Conservation (phyloP, 2,888 invertebrate species). For the Parnassius apollo region DNA sequence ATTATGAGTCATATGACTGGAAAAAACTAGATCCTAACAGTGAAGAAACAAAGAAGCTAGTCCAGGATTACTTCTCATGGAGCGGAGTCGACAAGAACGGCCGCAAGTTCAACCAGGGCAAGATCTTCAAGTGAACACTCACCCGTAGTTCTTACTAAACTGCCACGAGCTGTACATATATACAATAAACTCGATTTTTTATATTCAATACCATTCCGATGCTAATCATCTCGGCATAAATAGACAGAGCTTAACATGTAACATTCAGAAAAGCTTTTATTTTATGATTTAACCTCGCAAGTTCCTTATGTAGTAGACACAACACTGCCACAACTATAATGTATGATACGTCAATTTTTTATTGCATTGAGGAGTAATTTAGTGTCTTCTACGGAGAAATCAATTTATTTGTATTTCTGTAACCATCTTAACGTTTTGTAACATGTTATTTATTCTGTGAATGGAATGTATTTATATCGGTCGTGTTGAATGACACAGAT, state of each 20-base stretch:
- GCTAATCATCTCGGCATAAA: neutral
- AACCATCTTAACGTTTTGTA: conserved; percentile 1
- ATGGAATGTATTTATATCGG: conserved; percentile 18
- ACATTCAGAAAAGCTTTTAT: neutral
- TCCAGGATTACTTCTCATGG: conserved; percentile 95
- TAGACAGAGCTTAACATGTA: neutral
- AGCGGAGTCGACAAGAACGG: conserved; percentile 92
- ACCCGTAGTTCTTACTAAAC: neutral
- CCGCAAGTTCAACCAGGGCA: conserved; percentile 98
- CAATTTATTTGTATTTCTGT: neutral
- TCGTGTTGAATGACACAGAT: conserved; percentile 2
- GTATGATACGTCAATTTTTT: neutral
- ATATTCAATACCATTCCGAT: conserved; percentile 17
- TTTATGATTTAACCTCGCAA: neutral
- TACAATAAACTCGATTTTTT: conserved; percentile 9
- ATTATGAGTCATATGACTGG: conserved; percentile 98
- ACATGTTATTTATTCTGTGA: conserved; percentile 18
- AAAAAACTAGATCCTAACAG: conserved; percentile 92
- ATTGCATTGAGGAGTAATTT: neutral
- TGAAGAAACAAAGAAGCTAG: conserved; percentile 91
- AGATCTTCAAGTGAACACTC: conserved; percentile 93
- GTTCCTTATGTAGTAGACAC: neutral
- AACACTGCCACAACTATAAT: neutral
- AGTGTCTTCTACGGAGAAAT: conserved; percentile 4
- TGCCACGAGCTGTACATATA: conserved; percentile 9